phyloP scores from a whole-genome alignment of 2,888 invertebrate species.

The Drosophila eohydei region DNA sequence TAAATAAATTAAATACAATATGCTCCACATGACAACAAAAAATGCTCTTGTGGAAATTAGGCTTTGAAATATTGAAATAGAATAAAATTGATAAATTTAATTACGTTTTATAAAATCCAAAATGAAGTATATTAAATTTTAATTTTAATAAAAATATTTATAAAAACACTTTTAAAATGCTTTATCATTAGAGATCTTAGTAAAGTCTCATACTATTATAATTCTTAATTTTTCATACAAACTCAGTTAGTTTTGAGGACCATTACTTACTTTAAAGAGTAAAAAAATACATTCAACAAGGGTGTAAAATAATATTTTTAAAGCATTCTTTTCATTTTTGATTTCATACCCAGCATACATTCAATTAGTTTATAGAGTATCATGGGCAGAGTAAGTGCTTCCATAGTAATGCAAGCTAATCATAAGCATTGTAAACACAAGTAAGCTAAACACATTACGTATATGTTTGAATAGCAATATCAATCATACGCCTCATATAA shows the following conservation, averaged over 20 bases:
- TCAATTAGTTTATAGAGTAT: not conserved
- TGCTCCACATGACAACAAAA: not conserved
- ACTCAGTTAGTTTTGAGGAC: not conserved
- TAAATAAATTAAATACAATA: not conserved
- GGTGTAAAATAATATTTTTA: conserved; percentile 3
- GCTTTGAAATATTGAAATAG: not conserved
- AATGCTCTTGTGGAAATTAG: not conserved
- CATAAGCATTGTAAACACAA: not conserved
- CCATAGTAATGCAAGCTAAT: not conserved
- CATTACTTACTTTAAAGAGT: not conserved
- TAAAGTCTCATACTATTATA: not conserved
- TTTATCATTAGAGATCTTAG: not conserved
- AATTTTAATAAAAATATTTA: too few species aligned
- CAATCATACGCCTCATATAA: not conserved
- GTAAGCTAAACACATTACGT: not conserved
- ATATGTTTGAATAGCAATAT: not conserved
- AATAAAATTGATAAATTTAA: too few species aligned
- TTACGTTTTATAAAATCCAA: too few species aligned
- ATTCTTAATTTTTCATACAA: not conserved
- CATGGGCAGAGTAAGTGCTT: not conserved
- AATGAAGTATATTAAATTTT: too few species aligned
- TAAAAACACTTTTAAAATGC: too few species aligned
- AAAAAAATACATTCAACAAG: not conserved
- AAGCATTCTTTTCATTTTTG: not conserved
- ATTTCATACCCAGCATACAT: conserved; percentile 8